Conservation (phyloP, 1,140 invertebrate species). For the Drosophila varians region DNA sequence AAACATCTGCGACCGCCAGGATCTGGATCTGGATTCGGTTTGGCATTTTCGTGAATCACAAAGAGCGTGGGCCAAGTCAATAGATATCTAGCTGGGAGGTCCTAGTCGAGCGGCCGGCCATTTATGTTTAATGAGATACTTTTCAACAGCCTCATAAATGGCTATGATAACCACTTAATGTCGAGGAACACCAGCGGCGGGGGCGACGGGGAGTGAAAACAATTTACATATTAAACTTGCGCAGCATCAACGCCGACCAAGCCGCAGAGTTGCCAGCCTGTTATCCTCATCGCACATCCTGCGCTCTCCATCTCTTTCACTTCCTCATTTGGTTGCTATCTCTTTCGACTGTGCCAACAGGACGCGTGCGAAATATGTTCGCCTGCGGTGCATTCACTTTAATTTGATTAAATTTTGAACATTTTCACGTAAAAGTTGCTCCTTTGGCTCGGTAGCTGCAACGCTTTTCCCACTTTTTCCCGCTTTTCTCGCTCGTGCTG, state of each 20-base stretch:
- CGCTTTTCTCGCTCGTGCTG: constrained; percentile 28
- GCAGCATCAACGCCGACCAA: constrained; percentile 22
- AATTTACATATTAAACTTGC: constrained; percentile 82
- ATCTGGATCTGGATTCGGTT: constrained; percentile 22
- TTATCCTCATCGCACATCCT: constrained; percentile 41
- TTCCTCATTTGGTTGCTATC: not conserved
- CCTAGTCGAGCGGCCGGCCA: constrained; percentile 45
- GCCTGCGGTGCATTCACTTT: constrained; percentile 81
- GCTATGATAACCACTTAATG: constrained; percentile 83
- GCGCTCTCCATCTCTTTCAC: not conserved
- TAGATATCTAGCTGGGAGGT: constrained; percentile 27
- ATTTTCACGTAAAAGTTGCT: constrained; percentile 81
- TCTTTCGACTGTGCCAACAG: constrained; percentile 15
- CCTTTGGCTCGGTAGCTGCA: constrained; percentile 49
- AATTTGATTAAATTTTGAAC: constrained; percentile 83
- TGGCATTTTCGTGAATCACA: constrained; percentile 1
- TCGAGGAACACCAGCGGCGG: constrained; percentile 38
- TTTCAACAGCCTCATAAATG: constrained; percentile 83
- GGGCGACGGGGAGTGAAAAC: constrained; percentile 66
- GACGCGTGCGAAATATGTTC: constrained; percentile 77
- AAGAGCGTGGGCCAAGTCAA: constrained; percentile 4
- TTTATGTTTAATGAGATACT: constrained; percentile 82
- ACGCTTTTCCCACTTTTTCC: constrained; percentile 31
- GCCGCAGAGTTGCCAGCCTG: constrained; percentile 51
- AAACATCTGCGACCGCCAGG: constrained; percentile 37